Evolutionary conservation across 2,888 invertebrate species (phyloP).

Genomic region (Rapana venosa): DNA sequence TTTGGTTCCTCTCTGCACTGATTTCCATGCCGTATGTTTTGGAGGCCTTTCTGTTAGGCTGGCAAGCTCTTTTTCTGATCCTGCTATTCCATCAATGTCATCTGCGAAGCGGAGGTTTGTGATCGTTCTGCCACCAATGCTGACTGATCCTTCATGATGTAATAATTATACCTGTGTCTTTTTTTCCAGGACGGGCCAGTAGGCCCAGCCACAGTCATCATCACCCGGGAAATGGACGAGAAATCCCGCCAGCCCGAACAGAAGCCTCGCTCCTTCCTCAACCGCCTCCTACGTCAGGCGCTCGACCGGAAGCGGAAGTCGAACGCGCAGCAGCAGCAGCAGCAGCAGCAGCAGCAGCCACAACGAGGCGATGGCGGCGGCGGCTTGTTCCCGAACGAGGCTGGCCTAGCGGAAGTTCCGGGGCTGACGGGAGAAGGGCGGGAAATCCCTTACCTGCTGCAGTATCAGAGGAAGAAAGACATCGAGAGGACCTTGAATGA

Average conservation of each 20-base stretch:
- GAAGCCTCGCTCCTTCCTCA: background rate
- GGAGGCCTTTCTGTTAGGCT: too few species aligned
- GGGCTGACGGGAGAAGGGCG: background rate
- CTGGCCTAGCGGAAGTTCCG: slow-evolving; percentile 19
- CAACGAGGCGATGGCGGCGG: too few species aligned
- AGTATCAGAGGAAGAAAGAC: slow-evolving; percentile 30
- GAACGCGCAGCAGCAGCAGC: background rate
- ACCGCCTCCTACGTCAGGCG: background rate
- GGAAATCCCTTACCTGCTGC: slow-evolving; percentile 15
- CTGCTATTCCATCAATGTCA: too few species aligned
- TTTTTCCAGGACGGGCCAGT: background rate
- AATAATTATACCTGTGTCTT: too few species aligned
- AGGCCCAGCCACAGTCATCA: background rate
- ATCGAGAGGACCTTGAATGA: slow-evolving; percentile 23
- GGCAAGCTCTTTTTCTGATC: too few species aligned
- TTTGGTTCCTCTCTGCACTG: too few species aligned
- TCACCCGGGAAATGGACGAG: slow-evolving; percentile 32
- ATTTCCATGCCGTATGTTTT: too few species aligned
- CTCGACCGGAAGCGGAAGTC: background rate
- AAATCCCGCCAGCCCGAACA: background rate
- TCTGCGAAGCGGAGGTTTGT: too few species aligned
- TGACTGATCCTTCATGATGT: too few species aligned
- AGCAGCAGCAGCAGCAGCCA: too few species aligned
- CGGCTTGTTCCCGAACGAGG: background rate
- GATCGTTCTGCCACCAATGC: too few species aligned